Evolutionary conservation across 2,113 vertebrate species (phyloP).

Genomic region (Cavia porcellus): DNA sequence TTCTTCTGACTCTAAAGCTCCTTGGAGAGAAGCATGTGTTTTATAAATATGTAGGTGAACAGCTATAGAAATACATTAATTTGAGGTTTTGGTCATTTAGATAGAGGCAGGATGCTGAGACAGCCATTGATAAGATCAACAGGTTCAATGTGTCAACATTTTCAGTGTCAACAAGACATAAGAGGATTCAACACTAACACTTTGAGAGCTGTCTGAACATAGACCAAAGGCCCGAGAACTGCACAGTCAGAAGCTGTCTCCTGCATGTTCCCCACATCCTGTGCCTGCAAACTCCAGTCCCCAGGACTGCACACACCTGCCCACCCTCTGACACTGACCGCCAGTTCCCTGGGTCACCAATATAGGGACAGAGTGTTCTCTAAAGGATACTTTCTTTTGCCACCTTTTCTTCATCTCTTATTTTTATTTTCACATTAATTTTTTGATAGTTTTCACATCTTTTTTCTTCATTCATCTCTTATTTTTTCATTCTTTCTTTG

Average conservation of each 20-base stretch:
- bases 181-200: neutral
- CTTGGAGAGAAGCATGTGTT: neutral
- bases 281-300: neutral
- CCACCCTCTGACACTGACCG: neutral
- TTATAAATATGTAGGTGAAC: slow-evolving; percentile 49
- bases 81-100: neutral
- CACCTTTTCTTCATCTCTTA: neutral
- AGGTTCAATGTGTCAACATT: neutral
- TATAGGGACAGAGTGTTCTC: neutral
- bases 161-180: neutral
- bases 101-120: neutral
- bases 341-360: fast-evolving
- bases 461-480: neutral
- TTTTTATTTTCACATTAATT: neutral
- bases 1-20: slow-evolving; percentile 31
- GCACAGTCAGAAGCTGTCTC: fast-evolving
- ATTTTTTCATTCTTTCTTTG: neutral
- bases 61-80: slow-evolving; percentile 38
- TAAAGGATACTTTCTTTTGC: neutral
- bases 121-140: neutral
- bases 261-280: neutral
- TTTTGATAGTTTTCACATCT: neutral
- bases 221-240: neutral
- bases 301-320: fast-evolving
- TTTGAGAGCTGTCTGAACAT: neutral